Evolutionary conservation across 64 coral and sea anemone genomes (phyloP), one percentile per base, ranked within the genome.

Genomic region (Montipora sp.): DNA sequence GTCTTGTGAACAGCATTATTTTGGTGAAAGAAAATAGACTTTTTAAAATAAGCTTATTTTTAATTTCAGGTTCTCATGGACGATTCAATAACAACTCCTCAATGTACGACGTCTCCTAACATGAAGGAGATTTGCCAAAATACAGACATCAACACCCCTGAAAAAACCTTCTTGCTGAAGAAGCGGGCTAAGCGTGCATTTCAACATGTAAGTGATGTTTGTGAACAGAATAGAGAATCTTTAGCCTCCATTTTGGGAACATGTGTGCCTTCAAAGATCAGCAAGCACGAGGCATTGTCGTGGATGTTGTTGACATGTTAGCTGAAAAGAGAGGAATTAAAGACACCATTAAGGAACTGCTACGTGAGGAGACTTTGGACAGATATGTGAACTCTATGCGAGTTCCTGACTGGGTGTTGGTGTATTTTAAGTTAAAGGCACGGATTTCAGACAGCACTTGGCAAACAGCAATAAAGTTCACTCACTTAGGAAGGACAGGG

Each of bases 251-350:
- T 83, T 71, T 58, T 91, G 48, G 79, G 2, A 91, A 91, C 65
- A 91, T 83, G 89, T 91, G 89, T 83, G 89, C 78, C 4, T 91
- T 91, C 68, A 79, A 91, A 78, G 68, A 91, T 21, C 60, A 66
- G 24, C 48, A 91, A 75, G 89, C 89, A 3, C 58, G 82, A 72
- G 89, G 14, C 10, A 82, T 91, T 69, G 89, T 91, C n/a, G 83
- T 70, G 46, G 78, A 74, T 79, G 63, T 82, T 75, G 15, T 82
- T 15, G 89, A 83, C 89, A 91, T 83, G 89, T 18, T 75, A 4
- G 4, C 80, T 27, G 65, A 65, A 65, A 91, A 91, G 81, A 83
- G 79, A 36, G 82, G 91, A 67, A 50, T 70, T 2, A 53, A 15
- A 87, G n/a, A 19, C 1, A 87, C 83, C 24, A 46, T 92, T 22